Evolutionary conservation across 2,888 invertebrate genomes (phyloP).

Genomic region (Cerceris rybyensis): DNA sequence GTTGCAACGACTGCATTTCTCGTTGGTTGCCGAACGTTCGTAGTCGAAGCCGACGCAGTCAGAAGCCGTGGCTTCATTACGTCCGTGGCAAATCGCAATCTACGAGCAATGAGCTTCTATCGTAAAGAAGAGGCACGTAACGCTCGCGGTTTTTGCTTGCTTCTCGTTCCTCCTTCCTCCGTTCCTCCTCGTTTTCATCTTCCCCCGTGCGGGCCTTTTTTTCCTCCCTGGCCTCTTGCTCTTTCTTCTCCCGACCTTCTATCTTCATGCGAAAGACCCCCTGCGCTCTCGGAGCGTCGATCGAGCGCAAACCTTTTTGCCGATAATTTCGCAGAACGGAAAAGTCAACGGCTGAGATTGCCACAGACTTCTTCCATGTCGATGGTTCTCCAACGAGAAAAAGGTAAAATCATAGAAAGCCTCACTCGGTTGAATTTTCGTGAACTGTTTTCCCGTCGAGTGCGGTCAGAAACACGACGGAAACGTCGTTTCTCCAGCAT

Average conservation of each 20-base stretch:
- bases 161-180: conserved; percentile 53
- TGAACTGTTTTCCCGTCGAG: conserved; percentile 11
- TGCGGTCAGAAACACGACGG: conserved; percentile 13
- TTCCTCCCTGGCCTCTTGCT: conserved; percentile 44
- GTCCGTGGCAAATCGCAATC: conserved; percentile 81
- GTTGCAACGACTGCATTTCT: background rate
- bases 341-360: conserved; percentile 69
- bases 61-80: conserved; percentile 78
- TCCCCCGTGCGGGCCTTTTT: conserved; percentile 55
- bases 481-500: conserved; percentile 10
- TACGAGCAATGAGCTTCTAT: conserved; percentile 80
- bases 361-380: conserved; percentile 38
- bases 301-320: conserved; percentile 69
- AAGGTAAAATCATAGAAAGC: conserved; percentile 3
- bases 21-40: conserved; percentile 41
- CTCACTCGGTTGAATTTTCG: background rate
- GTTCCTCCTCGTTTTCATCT: conserved; percentile 42
- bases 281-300: conserved; percentile 32
- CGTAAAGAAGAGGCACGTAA: conserved; percentile 79
- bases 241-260: conserved; percentile 58
- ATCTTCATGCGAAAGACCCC: conserved; percentile 26
- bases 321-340: conserved; percentile 76
- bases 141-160: conserved; percentile 74
- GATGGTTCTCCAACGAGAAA: background rate
- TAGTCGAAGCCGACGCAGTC: conserved; percentile 39